Percentiles rank a stretch among this genome's conserved stretches.
Evolutionary conservation across 2,888 invertebrate genomes (phyloP).

Genomic region (Pycnomerus fuliginosus): DNA sequence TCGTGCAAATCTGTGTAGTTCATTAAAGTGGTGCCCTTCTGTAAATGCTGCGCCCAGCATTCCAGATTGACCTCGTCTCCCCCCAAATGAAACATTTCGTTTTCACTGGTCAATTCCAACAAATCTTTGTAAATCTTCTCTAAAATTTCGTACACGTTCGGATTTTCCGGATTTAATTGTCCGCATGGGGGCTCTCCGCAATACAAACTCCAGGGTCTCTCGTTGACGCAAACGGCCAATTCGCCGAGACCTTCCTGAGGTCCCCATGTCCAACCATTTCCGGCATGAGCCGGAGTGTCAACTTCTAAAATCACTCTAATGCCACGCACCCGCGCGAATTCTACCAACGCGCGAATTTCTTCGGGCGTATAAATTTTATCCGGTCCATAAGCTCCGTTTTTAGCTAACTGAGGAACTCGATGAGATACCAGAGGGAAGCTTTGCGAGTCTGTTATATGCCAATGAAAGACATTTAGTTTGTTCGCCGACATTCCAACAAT

Average conservation of each 20-base stretch:
- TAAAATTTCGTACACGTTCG: slow-evolving; percentile 70
- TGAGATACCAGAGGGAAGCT: slow-evolving; percentile 85
- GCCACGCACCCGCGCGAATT: slow-evolving; percentile 78
- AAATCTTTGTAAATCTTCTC: slow-evolving; percentile 75
- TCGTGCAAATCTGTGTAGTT: slow-evolving; percentile 77
- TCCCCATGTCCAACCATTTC: slow-evolving; percentile 85
- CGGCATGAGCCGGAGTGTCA: slow-evolving; percentile 88
- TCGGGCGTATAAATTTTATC: slow-evolving; percentile 66
- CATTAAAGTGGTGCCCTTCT: slow-evolving; percentile 36
- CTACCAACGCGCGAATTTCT: slow-evolving; percentile 71
- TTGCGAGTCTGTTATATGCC: slow-evolving; percentile 90
- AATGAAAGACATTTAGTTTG: slow-evolving; percentile 91
- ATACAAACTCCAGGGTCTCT: slow-evolving; percentile 72
- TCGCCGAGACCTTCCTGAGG: slow-evolving; percentile 73
- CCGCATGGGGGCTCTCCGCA: slow-evolving; percentile 88
- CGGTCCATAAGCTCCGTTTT: slow-evolving; percentile 83
- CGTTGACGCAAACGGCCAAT: slow-evolving; percentile 77
- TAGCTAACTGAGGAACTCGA: slow-evolving; percentile 73
- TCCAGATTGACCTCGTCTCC: slow-evolving; percentile 80
- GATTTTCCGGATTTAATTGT: slow-evolving; percentile 79
- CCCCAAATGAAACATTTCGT: slow-evolving; percentile 82
- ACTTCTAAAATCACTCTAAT: slow-evolving; percentile 86
- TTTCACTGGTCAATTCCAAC: slow-evolving; percentile 70
- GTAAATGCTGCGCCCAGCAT: slow-evolving; percentile 67
- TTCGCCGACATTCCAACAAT: slow-evolving; percentile 86